Percentiles rank a stretch among this genome's conserved stretches.
Evolutionary conservation across 2,113 vertebrate species (phyloP).

Genomic region (Aphyosemion australe): DNA sequence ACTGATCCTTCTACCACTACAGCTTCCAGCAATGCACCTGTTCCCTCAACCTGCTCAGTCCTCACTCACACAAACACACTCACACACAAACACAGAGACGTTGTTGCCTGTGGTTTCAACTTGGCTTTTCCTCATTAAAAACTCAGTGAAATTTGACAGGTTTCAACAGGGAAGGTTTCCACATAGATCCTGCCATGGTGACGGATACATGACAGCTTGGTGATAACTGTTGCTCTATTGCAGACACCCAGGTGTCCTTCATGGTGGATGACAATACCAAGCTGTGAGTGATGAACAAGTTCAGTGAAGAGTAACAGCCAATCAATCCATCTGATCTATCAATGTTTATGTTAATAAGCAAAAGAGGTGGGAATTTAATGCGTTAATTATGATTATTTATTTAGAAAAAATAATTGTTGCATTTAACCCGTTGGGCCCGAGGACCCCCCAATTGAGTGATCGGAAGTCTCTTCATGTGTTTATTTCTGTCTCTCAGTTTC

Average conservation of each 20-base stretch:
- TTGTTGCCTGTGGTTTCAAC: slow-evolving; percentile 63
- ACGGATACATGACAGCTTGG: slow-evolving; percentile 71
- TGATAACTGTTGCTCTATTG: slow-evolving; percentile 61
- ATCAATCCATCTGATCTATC: too few species aligned
- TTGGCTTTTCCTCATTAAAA: slow-evolving; percentile 76
- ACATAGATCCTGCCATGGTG: slow-evolving; percentile 61
- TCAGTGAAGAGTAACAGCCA: slow-evolving; percentile 47
- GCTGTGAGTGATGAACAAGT: slow-evolving; percentile 50
- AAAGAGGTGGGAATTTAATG: too few species aligned
- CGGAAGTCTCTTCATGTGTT: too few species aligned
- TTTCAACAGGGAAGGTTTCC: slow-evolving; percentile 70
- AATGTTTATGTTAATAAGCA: too few species aligned
- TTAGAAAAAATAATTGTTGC: too few species aligned
- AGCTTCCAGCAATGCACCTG: slow-evolving; percentile 80
- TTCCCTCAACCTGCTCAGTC: slow-evolving; percentile 59
- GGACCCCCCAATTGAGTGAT: too few species aligned
- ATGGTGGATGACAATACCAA: slow-evolving; percentile 57
- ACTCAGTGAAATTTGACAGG: slow-evolving; percentile 68
- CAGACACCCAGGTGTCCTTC: slow-evolving; percentile 61
- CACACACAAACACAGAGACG: slow-evolving; percentile 18
- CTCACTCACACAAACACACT: slow-evolving; percentile 35
- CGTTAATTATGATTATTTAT: too few species aligned
- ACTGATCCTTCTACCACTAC: slow-evolving; percentile 59
- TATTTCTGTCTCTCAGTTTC: too few species aligned
- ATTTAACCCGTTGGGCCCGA: too few species aligned